Evolutionary conservation across 2,888 invertebrate genomes (phyloP).

Genomic region (Tachina grossa): DNA sequence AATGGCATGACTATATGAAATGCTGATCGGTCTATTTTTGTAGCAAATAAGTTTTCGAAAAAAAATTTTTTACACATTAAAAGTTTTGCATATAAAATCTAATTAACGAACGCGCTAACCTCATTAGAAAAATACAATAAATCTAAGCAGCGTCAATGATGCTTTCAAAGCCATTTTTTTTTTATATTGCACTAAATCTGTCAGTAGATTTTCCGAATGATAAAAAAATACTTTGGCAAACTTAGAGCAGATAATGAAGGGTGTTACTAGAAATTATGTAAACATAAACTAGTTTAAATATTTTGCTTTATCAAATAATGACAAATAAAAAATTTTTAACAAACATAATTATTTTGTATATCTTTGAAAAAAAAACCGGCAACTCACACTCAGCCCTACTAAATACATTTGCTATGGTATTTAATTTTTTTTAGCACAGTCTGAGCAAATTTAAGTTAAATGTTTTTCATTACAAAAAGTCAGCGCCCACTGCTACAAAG

Average conservation of each 20-base stretch:
- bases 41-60: conserved; percentile 14
- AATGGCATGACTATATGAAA: neutral
- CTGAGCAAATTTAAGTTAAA: conserved; percentile 49
- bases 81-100: conserved; percentile 21
- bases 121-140: conserved; percentile 20
- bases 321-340: neutral
- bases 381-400: neutral
- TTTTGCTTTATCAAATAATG: neutral
- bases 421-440: neutral
- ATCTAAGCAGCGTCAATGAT: neutral
- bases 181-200: conserved; percentile 31
- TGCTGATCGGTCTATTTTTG: conserved; percentile 39
- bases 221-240: conserved; percentile 25
- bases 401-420: conserved; percentile 16
- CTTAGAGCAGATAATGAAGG: conserved; percentile 23
- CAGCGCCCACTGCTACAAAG: conserved; percentile 53
- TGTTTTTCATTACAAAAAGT: neutral
- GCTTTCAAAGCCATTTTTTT: conserved; percentile 2
- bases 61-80: conserved; percentile 16
- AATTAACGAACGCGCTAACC: conserved; percentile 30
- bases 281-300: neutral
- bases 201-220: conserved; percentile 22
- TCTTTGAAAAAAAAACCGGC: neutral
- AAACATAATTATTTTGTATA: neutral
- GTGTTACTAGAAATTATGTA: conserved; percentile 6